Conservation (phyloP, 2,888 invertebrate genomes). For the Atethmia centrago region DNA sequence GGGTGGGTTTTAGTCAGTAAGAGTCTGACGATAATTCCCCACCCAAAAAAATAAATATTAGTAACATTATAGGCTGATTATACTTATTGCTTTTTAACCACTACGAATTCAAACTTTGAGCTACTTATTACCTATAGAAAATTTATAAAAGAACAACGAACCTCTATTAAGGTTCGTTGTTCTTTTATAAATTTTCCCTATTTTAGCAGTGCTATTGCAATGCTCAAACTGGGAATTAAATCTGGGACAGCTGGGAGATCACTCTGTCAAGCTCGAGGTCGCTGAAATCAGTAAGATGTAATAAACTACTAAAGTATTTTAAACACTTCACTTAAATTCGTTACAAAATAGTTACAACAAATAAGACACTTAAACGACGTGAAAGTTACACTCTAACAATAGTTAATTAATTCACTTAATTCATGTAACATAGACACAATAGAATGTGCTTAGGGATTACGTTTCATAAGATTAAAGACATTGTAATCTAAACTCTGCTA, state of each 20-base stretch:
- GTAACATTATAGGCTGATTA: no score
- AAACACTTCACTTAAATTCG: neutral
- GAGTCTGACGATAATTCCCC: no score
- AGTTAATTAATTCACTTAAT: conserved; percentile 61
- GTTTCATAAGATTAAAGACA: conserved; percentile 52
- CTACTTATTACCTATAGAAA: no score
- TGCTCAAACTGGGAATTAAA: neutral
- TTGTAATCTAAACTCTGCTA: conserved; percentile 58
- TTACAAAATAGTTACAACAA: conserved; percentile 3
- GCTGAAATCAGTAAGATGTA: neutral
- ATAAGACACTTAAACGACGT: neutral
- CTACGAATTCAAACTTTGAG: neutral
- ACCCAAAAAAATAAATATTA: no score
- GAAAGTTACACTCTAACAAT: conserved; percentile 44
- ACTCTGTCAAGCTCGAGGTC: no score
- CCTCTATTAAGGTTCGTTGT: no score
- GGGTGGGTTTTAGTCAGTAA: no score
- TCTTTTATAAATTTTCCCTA: no score
- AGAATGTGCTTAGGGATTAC: conserved; percentile 46
- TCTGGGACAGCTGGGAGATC: neutral
- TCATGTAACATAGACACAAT: conserved; percentile 51
- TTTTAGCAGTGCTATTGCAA: no score
- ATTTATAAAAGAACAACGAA: no score
- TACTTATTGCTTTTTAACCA: neutral
- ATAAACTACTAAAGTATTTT: neutral